Evolutionary conservation across 2,888 invertebrate species (phyloP).

Genomic region (Stegophylla sp.): DNA sequence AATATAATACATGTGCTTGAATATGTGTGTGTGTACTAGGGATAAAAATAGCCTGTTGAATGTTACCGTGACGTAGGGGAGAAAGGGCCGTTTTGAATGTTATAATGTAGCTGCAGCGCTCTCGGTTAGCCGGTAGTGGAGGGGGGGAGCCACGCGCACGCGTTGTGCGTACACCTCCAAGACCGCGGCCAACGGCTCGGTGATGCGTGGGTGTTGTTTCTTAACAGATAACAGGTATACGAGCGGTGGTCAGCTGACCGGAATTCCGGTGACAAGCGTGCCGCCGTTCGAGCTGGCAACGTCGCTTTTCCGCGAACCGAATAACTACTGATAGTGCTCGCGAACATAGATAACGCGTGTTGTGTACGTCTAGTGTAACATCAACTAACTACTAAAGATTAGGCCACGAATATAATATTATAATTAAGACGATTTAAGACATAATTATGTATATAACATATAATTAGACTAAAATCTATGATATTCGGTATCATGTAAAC

Average conservation of each 20-base stretch:
- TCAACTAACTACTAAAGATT: too few species aligned
- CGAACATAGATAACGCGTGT: background rate
- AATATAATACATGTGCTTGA: slow-evolving; percentile 5
- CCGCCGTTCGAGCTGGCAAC: slow-evolving; percentile 7
- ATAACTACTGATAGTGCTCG: slow-evolving; percentile 23
- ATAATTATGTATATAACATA: too few species aligned
- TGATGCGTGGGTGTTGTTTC: background rate
- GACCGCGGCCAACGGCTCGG: background rate
- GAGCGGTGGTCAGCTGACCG: slow-evolving; percentile 12
- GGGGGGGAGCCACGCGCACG: background rate
- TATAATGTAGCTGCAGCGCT: background rate
- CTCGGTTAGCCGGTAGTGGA: background rate
- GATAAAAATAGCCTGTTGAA: slow-evolving; percentile 58
- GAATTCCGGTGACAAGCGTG: too few species aligned
- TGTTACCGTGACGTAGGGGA: background rate
- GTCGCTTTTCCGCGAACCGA: slow-evolving; percentile 22
- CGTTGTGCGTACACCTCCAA: background rate
- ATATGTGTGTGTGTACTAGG: slow-evolving; percentile 1
- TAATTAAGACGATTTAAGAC: too few species aligned
- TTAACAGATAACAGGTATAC: slow-evolving; percentile 6
- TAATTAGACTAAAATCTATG: too few species aligned
- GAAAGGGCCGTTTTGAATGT: slow-evolving; percentile 7
- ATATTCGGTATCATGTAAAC: background rate
- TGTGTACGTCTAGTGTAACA: background rate
- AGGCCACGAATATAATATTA: too few species aligned